Evolutionary conservation across 2,113 vertebrate genomes (phyloP).

Genomic region (pig (Sus scrofa)): T2T-Sscrofa CM000830.6:23313001-23313500

Average conservation of each 20-base stretch:
- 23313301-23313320: constrained; percentile 29
- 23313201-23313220: background rate
- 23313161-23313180: constrained; percentile 48
- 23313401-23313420: constrained; percentile 41
- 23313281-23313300: constrained; percentile 26
- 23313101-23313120: constrained; percentile 24
- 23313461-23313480: constrained; percentile 25
- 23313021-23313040: constrained; percentile 45
- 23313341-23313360: background rate
- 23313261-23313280: background rate
- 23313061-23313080: constrained; percentile 18
- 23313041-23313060: constrained; percentile 61
- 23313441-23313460: background rate
- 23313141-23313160: constrained; percentile 35
- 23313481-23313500: constrained; percentile 19
- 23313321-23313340: constrained; percentile 56
- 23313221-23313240: background rate
- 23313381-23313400: constrained; percentile 61
- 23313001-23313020: constrained; percentile 43
- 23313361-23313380: constrained; percentile 13
- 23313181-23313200: constrained; percentile 25
- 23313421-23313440: constrained; percentile 64
- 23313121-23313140: constrained; percentile 43
- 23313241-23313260: background rate
- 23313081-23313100: constrained; percentile 52